Evolutionary conservation across 2,113 vertebrate species (phyloP).

Genomic region (Barbus barbus): DNA sequence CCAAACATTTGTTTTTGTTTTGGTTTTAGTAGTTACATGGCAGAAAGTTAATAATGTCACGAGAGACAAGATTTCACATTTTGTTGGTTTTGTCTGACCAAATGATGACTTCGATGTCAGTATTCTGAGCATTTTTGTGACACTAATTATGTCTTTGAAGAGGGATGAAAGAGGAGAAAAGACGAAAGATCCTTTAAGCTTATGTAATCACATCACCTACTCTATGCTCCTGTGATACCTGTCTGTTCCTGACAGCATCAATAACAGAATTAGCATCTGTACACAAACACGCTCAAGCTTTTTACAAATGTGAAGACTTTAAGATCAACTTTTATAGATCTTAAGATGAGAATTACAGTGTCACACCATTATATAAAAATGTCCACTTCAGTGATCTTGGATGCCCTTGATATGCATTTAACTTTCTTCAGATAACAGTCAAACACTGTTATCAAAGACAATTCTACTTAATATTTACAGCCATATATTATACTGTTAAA

Average conservation of each 20-base stretch:
- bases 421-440: too few species aligned
- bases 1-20: not conserved
- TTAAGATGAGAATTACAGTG: not conserved
- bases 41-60: not conserved
- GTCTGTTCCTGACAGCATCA: slow-evolving; percentile 55
- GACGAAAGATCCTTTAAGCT: slow-evolving; percentile 68
- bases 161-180: slow-evolving; percentile 59
- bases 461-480: too few species aligned
- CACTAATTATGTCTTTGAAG: slow-evolving; percentile 62
- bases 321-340: not conserved
- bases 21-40: not conserved
- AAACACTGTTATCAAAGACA: too few species aligned
- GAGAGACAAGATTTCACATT: not conserved
- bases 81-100: not conserved
- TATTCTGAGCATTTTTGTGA: slow-evolving; percentile 61
- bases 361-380: too few species aligned
- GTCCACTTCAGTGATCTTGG: too few species aligned
- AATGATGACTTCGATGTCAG: not conserved
- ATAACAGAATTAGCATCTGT: slow-evolving; percentile 62
- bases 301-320: not conserved
- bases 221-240: slow-evolving; percentile 58
- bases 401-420: too few species aligned
- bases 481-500: too few species aligned
- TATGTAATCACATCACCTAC: slow-evolving; percentile 66
- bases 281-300: slow-evolving; percentile 6